Base-by-base conservation (phyloP, 1,140 invertebrate genomes). In the Brachionus paranguensis region DNA sequence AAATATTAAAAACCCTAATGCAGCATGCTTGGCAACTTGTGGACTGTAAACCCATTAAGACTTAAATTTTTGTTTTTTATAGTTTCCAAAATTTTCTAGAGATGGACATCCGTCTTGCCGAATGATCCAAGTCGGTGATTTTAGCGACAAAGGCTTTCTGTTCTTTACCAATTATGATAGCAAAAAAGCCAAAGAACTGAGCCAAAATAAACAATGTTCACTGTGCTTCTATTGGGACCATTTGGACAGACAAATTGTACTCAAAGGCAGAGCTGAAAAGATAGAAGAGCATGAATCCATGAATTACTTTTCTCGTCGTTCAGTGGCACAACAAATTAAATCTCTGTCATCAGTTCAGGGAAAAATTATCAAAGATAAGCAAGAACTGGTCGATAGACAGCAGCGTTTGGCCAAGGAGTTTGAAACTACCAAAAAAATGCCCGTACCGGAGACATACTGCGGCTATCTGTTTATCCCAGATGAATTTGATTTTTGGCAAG, bases 401-500 rank as follows among this genome's bases (percentile, higher is more conserved):
- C 7, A 47, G 7, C 41, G 14, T 7, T 47, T 76, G 27, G 45
- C n/a, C 0, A 47, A 76, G 10, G 72, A 76, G 10, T 76, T 47
- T 24, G 60, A 81, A 81, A 17, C 24, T 10, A 27, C 50, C 1
- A 17, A 60, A 64, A 17, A 41, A 20, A 68, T 64, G 33, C 78
- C 29, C 8, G 17, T 64, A 0, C 78, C 78, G 20, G 78, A 81
- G 5, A 64, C 37, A 7, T 81, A 33, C 7, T 20, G 50, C 27
- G 78, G 53, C 20, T 81, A 60, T 33, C 17, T 60, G 24, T 81
- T 81, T 81, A 29, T 29, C 1, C 78, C 78, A 5, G 53, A 81
- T 33, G 53, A 81, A 11, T 81, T 81, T 60, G 78, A 81, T 64
- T 81, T 81, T 68, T 81, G 78, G 78, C 53, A 81, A 68, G 78